These are phyloP conservation scores for Oxyura jamaicensis DNA, from an alignment of 2,113 vertebrate species.

Conservation along the genomic window DNA sequence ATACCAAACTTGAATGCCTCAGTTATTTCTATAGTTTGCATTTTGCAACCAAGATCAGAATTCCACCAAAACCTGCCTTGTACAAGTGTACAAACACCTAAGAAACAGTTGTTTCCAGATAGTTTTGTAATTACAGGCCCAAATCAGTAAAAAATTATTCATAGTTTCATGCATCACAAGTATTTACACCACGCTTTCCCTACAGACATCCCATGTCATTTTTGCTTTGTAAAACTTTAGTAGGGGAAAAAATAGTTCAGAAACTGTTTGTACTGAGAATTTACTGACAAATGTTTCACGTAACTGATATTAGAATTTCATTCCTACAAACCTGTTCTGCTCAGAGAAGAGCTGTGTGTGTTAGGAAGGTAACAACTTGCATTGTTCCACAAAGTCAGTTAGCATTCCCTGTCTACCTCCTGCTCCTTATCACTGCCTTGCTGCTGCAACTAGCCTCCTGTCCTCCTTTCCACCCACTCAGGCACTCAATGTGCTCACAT, in stretches of 20 bases:
- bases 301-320: background rate
- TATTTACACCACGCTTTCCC: background rate
- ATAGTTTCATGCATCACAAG: background rate
- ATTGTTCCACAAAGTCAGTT: background rate
- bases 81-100: background rate
- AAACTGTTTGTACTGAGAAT: background rate
- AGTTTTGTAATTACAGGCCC: background rate
- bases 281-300: background rate
- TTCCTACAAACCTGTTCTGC: background rate
- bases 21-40: background rate
- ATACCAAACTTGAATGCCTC: background rate
- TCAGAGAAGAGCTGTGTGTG: background rate
- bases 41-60: background rate
- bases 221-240: background rate
- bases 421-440: background rate
- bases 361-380: background rate
- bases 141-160: background rate
- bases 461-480: background rate
- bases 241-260: background rate
- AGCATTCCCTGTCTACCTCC: background rate
- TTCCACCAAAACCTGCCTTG: background rate
- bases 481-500: background rate
- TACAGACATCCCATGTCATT: background rate
- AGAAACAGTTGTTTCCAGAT: background rate
- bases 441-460: background rate